phyloP scores from a whole-genome alignment of 1,140 invertebrate species.

The Cylas formicarius region DNA sequence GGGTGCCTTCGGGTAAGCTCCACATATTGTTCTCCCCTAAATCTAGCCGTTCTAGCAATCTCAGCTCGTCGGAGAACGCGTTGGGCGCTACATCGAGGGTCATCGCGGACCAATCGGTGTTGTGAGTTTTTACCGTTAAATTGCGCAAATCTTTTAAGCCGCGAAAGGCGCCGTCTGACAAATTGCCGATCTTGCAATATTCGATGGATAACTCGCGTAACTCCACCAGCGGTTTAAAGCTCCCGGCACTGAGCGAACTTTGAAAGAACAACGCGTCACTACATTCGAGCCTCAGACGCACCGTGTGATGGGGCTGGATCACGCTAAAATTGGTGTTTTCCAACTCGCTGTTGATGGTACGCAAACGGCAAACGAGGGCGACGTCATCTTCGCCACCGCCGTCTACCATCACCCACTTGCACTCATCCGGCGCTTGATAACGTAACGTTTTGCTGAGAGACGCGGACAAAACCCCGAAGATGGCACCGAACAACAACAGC shows the following conservation, averaged over 20 bases:
- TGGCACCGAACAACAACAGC: constrained; percentile 55
- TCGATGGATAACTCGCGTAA: constrained; percentile 78
- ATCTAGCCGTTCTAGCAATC: constrained; percentile 70
- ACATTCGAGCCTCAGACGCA: constrained; percentile 72
- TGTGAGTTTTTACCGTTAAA: constrained; percentile 79
- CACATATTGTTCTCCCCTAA: constrained; percentile 83
- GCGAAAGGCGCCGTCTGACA: constrained; percentile 76
- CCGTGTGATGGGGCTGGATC: constrained; percentile 80
- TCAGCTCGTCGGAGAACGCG: constrained; percentile 66
- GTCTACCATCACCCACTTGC: constrained; percentile 65
- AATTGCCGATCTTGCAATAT: constrained; percentile 82
- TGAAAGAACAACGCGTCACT: constrained; percentile 79
- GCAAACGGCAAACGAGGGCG: constrained; percentile 68
- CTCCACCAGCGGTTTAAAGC: constrained; percentile 75
- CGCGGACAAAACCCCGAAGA: constrained; percentile 59
- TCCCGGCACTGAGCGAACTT: constrained; percentile 75
- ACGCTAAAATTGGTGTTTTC: constrained; percentile 86
- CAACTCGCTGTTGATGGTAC: constrained; percentile 81
- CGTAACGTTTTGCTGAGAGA: constrained; percentile 61
- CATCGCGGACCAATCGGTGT: constrained; percentile 82
- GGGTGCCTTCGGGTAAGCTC: constrained; percentile 70
- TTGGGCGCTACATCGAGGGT: constrained; percentile 68
- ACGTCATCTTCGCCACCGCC: constrained; percentile 60
- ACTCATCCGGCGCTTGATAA: constrained; percentile 79
- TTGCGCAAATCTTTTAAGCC: constrained; percentile 74